A percentile compares a stretch with the other conserved stretches of the same genome.
Evolutionary conservation across 2,797 vertebrate species (phyloP).

Genomic region (Amazonetta brasiliensis): DNA sequence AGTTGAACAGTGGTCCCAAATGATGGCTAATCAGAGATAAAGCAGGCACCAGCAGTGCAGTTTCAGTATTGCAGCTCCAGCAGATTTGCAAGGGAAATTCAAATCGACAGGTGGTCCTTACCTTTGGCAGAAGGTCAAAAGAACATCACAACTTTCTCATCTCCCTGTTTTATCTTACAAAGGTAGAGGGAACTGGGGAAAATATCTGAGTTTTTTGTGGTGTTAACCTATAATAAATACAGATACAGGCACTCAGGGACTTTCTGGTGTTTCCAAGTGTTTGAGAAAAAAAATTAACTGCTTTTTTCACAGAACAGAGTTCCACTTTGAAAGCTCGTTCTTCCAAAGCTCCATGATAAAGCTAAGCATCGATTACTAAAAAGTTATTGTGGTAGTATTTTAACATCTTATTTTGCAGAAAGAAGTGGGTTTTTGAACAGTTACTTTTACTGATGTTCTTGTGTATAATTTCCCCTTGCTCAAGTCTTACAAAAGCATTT

Average conservation of each 20-base stretch:
- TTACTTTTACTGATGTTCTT: not conserved
- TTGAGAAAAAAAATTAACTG: not conserved
- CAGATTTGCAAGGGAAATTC: constrained; percentile 75
- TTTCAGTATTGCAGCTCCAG: constrained; percentile 39
- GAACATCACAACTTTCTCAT: constrained; percentile 37
- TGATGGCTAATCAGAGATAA: constrained; percentile 71
- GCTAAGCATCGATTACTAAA: not conserved
- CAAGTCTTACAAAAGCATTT: not conserved
- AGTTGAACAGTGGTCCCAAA: constrained; percentile 54
- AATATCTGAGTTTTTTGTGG: not conserved
- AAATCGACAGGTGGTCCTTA: constrained; percentile 59
- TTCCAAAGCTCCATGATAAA: not conserved
- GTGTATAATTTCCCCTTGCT: not conserved
- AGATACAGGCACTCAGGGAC: not conserved
- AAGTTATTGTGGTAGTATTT: not conserved
- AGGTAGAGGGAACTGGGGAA: not conserved
- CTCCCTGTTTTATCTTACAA: not conserved
- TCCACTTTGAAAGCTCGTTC: not conserved
- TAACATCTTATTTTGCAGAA: not conserved
- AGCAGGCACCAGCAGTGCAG: constrained; percentile 65
- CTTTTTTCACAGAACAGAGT: not conserved
- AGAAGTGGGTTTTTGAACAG: accelerated
- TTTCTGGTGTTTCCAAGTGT: not conserved
- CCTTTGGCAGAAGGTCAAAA: constrained; percentile 65
- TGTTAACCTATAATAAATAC: not conserved